Evolutionary conservation across 2,797 vertebrate species (phyloP), one percentile per base, ranked within the genome.

Genomic region (Acipenser transmontanus): DNA sequence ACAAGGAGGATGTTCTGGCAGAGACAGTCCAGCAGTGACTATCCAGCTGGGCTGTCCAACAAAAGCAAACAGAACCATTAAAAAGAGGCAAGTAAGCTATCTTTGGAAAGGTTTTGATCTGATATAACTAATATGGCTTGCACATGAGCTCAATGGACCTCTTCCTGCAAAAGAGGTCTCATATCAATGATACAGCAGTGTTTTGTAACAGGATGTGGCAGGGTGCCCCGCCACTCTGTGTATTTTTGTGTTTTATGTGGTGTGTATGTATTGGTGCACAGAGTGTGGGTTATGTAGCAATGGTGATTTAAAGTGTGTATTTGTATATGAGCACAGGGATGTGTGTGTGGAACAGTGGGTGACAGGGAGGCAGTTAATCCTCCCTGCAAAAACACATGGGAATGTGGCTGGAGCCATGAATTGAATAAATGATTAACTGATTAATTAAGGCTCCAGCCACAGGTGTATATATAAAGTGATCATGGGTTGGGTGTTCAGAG

Each of bases 51-150:
- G 34, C 34, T 34, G 34, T 57, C 54, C 54, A 57, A 57, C 54
- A 57, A 11, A 57, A 57, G 12, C 54, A 57, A 57, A 57, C 9
- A 57, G 14, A 13, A 11, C 12, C 54, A 7, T 57, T 2, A 57
- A 57, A 57, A 57, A n/a, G 54, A 57, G 54, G 13, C 54, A 11
- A 7, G 54, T 5, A 13, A 14, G 54, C 54, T 57, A n/a, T 57
- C 54, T n/a, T n/a, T 57, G 54, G 54, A 57, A 57, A 57, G 54
- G 54, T 57, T 57, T 57, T 13, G 6, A 57, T 57, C 9, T 57
- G 12, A 11, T 57, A 13, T 57, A 57, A 57, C 54, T 6, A 57
- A 57, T 57, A 57, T 57, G 54, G 54, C 6, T 7, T n/a, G 54
- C 54, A 57, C 12, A 57, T 57, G 54, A 13, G 54, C 6, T 57